Conservation (phyloP, 2,888 invertebrate genomes). For the Folsomia candida region DNA sequence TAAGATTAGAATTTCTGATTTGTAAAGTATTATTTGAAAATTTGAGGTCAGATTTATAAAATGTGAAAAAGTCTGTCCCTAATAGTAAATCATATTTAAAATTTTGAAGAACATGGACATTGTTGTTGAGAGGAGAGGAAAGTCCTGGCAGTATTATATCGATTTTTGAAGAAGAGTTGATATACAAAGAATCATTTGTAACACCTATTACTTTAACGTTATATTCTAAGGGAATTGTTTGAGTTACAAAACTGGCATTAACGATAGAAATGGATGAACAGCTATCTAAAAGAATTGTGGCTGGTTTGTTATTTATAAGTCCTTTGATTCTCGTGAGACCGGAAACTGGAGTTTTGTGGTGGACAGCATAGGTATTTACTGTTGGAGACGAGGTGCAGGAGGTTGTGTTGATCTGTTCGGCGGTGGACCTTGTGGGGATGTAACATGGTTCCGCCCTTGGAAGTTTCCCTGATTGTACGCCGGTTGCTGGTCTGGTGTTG, state of each 20-base stretch:
- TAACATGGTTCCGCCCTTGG: neutral
- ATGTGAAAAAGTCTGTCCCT: neutral
- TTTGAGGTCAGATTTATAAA: neutral
- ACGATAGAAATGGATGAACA: neutral
- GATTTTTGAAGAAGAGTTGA: neutral
- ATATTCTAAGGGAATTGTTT: neutral
- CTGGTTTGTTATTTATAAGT: neutral
- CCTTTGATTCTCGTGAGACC: neutral
- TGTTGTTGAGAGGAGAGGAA: neutral
- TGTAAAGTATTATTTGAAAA: neutral
- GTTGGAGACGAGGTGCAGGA: neutral
- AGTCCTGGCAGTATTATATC: neutral
- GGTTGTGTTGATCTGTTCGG: neutral
- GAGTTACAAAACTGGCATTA: neutral
- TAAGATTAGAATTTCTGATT: too few relatives aligned
- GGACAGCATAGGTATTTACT: neutral
- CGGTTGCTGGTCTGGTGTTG: too few relatives aligned
- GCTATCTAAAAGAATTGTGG: neutral
- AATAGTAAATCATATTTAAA: too few relatives aligned
- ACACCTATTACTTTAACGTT: neutral
- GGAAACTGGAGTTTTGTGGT: neutral
- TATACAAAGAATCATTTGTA: neutral
- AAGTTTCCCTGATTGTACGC: too few relatives aligned
- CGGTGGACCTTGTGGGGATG: neutral
- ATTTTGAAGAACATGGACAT: neutral